Evolutionary conservation across 2,888 invertebrate genomes (phyloP), one percentile per base, ranked within the genome.

Genomic region (Polydrusus cervinus): DNA sequence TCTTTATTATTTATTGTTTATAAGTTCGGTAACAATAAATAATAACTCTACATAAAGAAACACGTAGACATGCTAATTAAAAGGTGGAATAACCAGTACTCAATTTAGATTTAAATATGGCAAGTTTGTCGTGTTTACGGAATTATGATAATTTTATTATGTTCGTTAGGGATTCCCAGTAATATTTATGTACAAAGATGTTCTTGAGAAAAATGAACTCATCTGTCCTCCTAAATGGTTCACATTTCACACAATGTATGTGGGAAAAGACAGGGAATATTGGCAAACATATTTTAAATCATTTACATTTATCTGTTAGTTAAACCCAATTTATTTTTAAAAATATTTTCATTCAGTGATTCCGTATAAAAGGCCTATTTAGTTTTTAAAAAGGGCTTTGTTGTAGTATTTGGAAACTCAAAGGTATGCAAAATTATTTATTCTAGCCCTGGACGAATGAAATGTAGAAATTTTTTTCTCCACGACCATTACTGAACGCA

Each of bases 61-160:
- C 6, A 30, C 30, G 10, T 30, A 16, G 30, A 53, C 53, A 30
- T 53, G 53, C 5, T 53, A 30, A 53, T 53, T 53, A 30, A 53
- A 25, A 53, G 30, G 53, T 53, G 53, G 53, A 60, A 60, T 60
- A 60, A 38, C 38, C 57, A 30, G 57, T 60, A 38, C 16, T 11
- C 16, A n/a, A 60, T 16, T 60, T 55, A 55, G n/a, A 38, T 16
- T 40, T 16, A 30, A 55, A 55, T 55, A 34, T 38, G 55, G 30
- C 20, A 16, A 38, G 38, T 38, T 18, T 60, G 38, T 38, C 7
- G 2, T 60, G 57, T 53, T 53, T 53, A 53, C 53, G 13, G 53
- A 53, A n/a, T 53, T 11, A 30, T 25, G 30, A 30, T 60, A 38
- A 60, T 55, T 30, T 34, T 13, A 30, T 53, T 55, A 14, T 14